Evolutionary conservation across 2,888 invertebrate genomes (phyloP).

Genomic region (Habrosyne pyritoides): DNA sequence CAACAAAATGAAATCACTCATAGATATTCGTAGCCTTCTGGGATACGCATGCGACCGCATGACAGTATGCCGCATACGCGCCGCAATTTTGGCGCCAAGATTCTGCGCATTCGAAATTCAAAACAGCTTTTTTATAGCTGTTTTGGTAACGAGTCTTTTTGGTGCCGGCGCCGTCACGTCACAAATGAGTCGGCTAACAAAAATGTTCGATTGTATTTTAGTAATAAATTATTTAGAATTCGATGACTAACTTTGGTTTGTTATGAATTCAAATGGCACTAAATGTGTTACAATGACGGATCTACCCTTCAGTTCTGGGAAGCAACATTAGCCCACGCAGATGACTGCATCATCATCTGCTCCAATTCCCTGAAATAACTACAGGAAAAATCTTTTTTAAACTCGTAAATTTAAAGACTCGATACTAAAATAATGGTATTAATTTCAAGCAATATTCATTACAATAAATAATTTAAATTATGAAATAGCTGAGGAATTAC

Average conservation of each 20-base stretch:
- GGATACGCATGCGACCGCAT: constrained; percentile 41
- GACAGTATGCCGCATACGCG: constrained; percentile 11
- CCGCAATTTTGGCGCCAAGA: constrained; percentile 49
- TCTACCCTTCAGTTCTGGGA: constrained; percentile 3
- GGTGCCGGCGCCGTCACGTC: constrained; percentile 23
- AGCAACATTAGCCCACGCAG: not conserved
- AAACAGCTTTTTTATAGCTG: constrained; percentile 47
- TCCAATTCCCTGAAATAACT: not conserved
- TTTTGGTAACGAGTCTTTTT: constrained; percentile 28
- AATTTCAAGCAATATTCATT: too few relatives aligned
- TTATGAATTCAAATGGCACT: constrained; percentile 33
- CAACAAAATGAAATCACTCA: constrained; percentile 49
- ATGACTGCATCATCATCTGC: not conserved
- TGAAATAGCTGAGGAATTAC: not conserved
- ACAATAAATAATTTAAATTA: too few relatives aligned
- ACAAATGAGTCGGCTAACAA: not conserved
- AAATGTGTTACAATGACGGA: not conserved
- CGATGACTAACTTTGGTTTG: constrained; percentile 38
- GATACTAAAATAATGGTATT: not conserved
- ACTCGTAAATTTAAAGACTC: not conserved
- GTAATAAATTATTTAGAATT: constrained; percentile 22
- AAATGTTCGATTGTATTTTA: constrained; percentile 7
- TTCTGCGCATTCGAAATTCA: constrained; percentile 50
- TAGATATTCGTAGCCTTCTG: constrained; percentile 57
- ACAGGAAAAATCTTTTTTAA: not conserved